Base-by-base conservation (phyloP, 2,113 vertebrate species). In the Gnathonemus echidnorhynchus region DNA sequence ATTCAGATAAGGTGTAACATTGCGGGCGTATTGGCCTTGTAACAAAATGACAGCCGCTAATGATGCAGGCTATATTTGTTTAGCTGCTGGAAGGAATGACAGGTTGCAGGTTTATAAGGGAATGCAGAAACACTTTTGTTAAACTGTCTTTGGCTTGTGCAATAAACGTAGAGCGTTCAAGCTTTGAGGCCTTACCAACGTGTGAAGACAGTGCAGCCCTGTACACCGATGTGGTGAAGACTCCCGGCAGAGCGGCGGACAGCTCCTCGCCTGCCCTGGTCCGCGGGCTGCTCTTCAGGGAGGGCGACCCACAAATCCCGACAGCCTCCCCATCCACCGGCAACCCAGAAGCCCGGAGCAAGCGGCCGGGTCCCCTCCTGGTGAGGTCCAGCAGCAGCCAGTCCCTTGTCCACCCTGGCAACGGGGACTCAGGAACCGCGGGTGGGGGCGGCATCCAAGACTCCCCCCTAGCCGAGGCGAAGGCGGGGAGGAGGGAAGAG, bases 141-240 rank as follows among this genome's bases (percentile, higher is more conserved):
- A 46, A 62, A 11, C 58, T 74, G 24, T 45, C n/a, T 89, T 11
- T 50, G 7, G 48, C 45, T 48, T 39, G 24, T 7, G 53, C 70
- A 46, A 0, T 48, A 50, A 27, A 8, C 53, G 5, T 90, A 95
- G 95, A 95, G 80, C 89, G 48, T 0, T 93, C 94, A 0, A 93
- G 93, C 10, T 91, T 95, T 31, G 97, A 97, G 3, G 94, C 70
- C 15, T 91, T 95, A 56, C 93, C 94, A 0, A 91, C 92, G 24
- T 94, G 95, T 92, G 97, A 97, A 21, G 96, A 96, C 80, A 93
- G 94, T 91, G 84, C 96, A 0, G 95, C 96, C 88, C 93, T 97
- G 90, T 98, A 97, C 93, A 96, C 97, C 0, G 97, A 96, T 10
- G 96, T 97, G 90, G 96, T 96, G 92, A 98, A 96, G 95, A 97